Percentiles rank a stretch among this genome's conserved stretches.
phyloP scores from a whole-genome alignment of 2,113 vertebrate species.

The Cynoglossus semilaevis region DNA sequence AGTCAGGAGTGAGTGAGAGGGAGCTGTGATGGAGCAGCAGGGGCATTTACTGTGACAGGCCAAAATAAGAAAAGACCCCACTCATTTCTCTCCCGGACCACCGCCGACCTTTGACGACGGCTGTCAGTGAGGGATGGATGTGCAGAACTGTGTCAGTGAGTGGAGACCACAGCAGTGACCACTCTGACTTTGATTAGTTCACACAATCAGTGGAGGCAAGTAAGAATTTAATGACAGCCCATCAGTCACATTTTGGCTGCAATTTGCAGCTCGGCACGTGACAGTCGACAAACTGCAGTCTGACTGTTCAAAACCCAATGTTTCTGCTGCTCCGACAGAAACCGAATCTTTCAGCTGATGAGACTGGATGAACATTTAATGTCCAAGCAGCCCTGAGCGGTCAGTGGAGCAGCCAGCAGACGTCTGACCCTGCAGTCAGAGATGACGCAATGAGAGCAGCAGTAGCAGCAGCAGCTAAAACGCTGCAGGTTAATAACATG shows the following conservation, averaged over 20 bases:
- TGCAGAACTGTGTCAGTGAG: slow-evolving; percentile 35
- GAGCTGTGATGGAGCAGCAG: slow-evolving; percentile 17
- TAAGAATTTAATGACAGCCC: slow-evolving; percentile 56
- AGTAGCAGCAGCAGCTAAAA: background rate
- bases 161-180: slow-evolving; percentile 3
- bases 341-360: background rate
- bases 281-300: too few species aligned
- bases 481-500: background rate
- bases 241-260: slow-evolving; percentile 59
- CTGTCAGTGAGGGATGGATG: slow-evolving; percentile 22
- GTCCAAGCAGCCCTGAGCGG: background rate
- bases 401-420: background rate
- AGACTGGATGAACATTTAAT: background rate
- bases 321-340: background rate
- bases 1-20: slow-evolving; percentile 3
- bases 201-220: slow-evolving; percentile 63
- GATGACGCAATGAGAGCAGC: background rate
- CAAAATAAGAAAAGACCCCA: background rate
- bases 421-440: background rate
- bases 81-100: slow-evolving; percentile 29
- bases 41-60: slow-evolving; percentile 18
- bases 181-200: slow-evolving; percentile 54
- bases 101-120: background rate
- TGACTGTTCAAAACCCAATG: too few species aligned
- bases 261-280: slow-evolving; percentile 39